phyloP scores from a whole-genome alignment of 2,113 vertebrate genomes.

The Neogale vison region DNA sequence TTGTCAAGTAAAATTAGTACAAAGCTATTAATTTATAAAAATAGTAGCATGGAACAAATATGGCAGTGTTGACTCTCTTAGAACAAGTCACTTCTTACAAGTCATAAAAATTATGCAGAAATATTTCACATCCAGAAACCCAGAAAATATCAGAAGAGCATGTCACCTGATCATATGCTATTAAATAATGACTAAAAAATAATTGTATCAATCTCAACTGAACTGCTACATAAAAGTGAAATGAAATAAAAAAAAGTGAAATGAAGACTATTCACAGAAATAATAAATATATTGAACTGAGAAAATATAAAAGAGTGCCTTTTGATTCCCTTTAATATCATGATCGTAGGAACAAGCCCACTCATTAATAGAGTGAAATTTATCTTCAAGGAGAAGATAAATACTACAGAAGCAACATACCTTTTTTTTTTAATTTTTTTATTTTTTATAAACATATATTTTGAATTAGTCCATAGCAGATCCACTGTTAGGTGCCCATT shows the following conservation, averaged over 20 bases:
- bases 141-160: background rate
- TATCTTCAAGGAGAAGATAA: background rate
- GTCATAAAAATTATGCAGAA: slow-evolving; percentile 16
- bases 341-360: background rate
- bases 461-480: background rate
- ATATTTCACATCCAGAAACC: background rate
- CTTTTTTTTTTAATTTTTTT: too few species aligned
- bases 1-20: background rate
- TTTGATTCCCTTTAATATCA: background rate
- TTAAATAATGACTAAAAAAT: slow-evolving; percentile 8
- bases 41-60: background rate
- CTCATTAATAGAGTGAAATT: background rate
- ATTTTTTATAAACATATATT: too few species aligned
- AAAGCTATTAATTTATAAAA: slow-evolving; percentile 19
- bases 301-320: background rate
- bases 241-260: slow-evolving; percentile 18
- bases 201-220: background rate
- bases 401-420: background rate
- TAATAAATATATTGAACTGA: slow-evolving; percentile 3
- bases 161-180: background rate
- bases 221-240: slow-evolving; percentile 4
- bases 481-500: background rate
- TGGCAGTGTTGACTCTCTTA: background rate
- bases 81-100: background rate
- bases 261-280: background rate